These are phyloP conservation scores for Microtus montanus DNA, from an alignment of 2,113 vertebrate species.

Conservation along the genomic window DNA sequence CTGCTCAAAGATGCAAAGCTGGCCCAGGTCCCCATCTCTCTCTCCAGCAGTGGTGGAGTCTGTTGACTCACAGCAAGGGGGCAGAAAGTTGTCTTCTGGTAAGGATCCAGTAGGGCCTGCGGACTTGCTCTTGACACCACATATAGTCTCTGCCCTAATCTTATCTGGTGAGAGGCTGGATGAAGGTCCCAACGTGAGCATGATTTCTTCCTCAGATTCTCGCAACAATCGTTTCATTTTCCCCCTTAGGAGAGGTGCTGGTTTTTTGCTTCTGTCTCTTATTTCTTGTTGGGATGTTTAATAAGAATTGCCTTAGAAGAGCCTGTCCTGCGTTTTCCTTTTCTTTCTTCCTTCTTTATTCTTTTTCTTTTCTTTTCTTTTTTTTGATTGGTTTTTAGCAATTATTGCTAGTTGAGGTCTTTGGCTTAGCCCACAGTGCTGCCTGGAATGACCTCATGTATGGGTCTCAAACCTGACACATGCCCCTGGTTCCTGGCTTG, in stretches of 20 bases:
- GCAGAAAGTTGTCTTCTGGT: slow-evolving; percentile 59
- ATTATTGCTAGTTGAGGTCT: slow-evolving; percentile 86
- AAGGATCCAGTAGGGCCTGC: slow-evolving; percentile 76
- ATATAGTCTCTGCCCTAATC: slow-evolving; percentile 85
- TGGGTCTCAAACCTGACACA: slow-evolving; percentile 81
- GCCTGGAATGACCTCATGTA: slow-evolving; percentile 73
- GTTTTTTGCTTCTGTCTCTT: slow-evolving; percentile 85
- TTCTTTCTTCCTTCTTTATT: background rate
- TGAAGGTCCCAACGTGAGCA: slow-evolving; percentile 76
- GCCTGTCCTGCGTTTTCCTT: slow-evolving; percentile 85
- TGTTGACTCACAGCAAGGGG: slow-evolving; percentile 31
- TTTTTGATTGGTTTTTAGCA: slow-evolving; percentile 85
- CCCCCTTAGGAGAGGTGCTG: slow-evolving; percentile 71
- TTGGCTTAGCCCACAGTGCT: slow-evolving; percentile 80
- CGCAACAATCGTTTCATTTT: slow-evolving; percentile 90
- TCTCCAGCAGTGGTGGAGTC: slow-evolving; percentile 75
- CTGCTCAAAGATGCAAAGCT: slow-evolving; percentile 80
- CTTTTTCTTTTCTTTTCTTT: background rate
- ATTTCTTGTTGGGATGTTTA: slow-evolving; percentile 82
- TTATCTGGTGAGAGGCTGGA: slow-evolving; percentile 83
- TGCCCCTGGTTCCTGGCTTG: slow-evolving; percentile 79
- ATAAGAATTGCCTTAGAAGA: slow-evolving; percentile 80
- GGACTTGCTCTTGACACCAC: slow-evolving; percentile 81
- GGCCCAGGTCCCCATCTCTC: slow-evolving; percentile 83
- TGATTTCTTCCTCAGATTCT: slow-evolving; percentile 84